Conservation (phyloP, 1,140 invertebrate species). For the Lepidotrigona ventralis region DNA sequence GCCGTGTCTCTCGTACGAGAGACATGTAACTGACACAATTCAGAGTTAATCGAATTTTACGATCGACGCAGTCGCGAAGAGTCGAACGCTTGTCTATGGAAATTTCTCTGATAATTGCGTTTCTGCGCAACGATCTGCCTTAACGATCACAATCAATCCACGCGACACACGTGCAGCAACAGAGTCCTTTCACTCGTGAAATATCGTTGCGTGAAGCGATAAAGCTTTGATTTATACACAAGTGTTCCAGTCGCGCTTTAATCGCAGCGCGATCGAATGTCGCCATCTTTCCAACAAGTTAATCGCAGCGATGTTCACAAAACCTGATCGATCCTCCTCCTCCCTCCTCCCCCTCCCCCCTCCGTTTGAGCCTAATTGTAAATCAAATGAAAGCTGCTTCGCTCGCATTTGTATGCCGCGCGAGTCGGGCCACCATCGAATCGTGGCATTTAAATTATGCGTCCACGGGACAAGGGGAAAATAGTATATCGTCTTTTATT, state of each 20-base stretch:
- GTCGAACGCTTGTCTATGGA: background rate
- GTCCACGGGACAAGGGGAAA: background rate
- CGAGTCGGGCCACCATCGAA: background rate
- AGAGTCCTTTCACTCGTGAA: background rate
- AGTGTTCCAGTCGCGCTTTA: background rate
- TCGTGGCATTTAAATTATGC: slow-evolving; percentile 1
- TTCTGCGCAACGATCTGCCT: background rate
- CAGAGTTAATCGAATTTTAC: background rate
- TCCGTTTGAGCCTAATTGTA: background rate
- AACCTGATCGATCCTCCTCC: background rate
- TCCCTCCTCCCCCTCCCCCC: background rate
- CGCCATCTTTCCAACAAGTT: slow-evolving; percentile 1
- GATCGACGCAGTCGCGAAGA: background rate
- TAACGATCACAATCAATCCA: background rate
- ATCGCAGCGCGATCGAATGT: background rate
- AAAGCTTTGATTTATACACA: slow-evolving; percentile 10
- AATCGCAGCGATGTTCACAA: background rate
- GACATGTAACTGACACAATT: no score
- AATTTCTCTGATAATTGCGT: background rate
- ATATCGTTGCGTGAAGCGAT: background rate
- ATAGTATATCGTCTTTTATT: slow-evolving; percentile 13
- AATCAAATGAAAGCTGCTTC: background rate
- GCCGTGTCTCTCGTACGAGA: no score
- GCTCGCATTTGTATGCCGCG: background rate
- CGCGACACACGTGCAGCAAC: background rate